Evolutionary conservation across 2,797 vertebrate species (phyloP).

Genomic region (Karalla daura): DNA sequence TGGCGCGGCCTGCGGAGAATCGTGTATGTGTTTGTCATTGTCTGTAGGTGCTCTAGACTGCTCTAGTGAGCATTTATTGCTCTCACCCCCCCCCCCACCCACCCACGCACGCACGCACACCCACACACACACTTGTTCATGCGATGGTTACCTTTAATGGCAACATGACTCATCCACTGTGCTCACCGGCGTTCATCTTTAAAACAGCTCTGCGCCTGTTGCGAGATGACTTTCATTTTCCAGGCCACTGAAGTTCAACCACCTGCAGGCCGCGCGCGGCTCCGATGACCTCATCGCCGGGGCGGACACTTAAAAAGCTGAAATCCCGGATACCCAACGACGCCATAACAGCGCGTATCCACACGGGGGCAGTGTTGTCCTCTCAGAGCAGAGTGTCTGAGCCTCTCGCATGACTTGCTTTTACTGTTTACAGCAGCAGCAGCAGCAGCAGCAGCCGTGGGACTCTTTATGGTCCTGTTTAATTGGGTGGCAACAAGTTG

Average conservation of each 20-base stretch:
- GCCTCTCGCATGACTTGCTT: slow-evolving; percentile 18
- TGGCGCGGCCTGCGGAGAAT: slow-evolving; percentile 15
- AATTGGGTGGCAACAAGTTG: slow-evolving; percentile 35
- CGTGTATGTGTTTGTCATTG: slow-evolving; percentile 21
- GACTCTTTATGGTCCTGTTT: slow-evolving; percentile 37
- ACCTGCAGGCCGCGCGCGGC: slow-evolving; percentile 8
- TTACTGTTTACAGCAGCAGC: slow-evolving; percentile 34
- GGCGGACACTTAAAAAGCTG: slow-evolving; percentile 2
- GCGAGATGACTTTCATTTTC: slow-evolving; percentile 12
- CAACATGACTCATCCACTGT: slow-evolving; percentile 39
- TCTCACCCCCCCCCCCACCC: neutral
- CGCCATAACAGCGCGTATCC: slow-evolving; percentile 54
- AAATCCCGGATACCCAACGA: neutral
- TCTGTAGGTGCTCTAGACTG: slow-evolving; percentile 36
- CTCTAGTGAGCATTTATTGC: slow-evolving; percentile 18
- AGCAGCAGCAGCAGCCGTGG: slow-evolving; percentile 30
- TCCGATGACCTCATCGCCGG: slow-evolving; percentile 19
- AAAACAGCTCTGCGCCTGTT: slow-evolving; percentile 8
- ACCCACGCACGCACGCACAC: too few species aligned
- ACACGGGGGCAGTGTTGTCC: slow-evolving; percentile 72
- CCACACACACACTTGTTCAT: too few species aligned
- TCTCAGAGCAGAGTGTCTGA: slow-evolving; percentile 14
- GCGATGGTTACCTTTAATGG: slow-evolving; percentile 37
- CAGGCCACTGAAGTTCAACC: slow-evolving; percentile 3
- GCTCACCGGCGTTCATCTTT: slow-evolving; percentile 20